These are phyloP conservation scores for Macrosiphum euphorbiae DNA, from an alignment of 2,888 invertebrate species.

Conservation along the genomic window DNA sequence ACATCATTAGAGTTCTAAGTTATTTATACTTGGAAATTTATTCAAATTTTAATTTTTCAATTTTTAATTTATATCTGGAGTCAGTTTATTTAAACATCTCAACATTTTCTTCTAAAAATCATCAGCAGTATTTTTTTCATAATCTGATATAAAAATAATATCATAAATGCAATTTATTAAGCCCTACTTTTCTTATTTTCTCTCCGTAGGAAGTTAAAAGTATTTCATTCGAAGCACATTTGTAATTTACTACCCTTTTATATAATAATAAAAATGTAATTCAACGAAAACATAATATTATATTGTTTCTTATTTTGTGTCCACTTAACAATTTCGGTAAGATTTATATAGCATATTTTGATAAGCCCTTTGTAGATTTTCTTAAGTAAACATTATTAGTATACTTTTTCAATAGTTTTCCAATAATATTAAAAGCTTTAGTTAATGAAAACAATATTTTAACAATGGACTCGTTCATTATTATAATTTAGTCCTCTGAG, in stretches of 20 bases:
- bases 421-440: constrained; percentile 20
- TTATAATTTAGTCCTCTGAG: not conserved
- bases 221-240: not conserved
- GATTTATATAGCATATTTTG: not conserved
- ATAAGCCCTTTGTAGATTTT: not conserved
- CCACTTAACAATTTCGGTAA: not conserved
- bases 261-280: not conserved
- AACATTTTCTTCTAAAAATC: not conserved
- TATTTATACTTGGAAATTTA: not conserved
- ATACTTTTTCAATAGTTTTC: not conserved
- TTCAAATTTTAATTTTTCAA: not conserved
- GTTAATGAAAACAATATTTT: constrained; percentile 17
- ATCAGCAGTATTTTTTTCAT: not conserved
- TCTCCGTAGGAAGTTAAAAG: not conserved
- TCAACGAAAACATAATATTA: not conserved
- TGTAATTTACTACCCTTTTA: constrained; percentile 4
- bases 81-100: not conserved
- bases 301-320: not conserved
- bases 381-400: not conserved
- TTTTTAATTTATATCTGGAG: not conserved
- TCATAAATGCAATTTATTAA: not conserved
- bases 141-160: not conserved
- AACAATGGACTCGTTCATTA: not conserved
- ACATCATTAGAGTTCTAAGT: not conserved
- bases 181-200: not conserved